Evolutionary conservation across 2,888 invertebrate genomes (phyloP).

Genomic region (Hololepta plana): DNA sequence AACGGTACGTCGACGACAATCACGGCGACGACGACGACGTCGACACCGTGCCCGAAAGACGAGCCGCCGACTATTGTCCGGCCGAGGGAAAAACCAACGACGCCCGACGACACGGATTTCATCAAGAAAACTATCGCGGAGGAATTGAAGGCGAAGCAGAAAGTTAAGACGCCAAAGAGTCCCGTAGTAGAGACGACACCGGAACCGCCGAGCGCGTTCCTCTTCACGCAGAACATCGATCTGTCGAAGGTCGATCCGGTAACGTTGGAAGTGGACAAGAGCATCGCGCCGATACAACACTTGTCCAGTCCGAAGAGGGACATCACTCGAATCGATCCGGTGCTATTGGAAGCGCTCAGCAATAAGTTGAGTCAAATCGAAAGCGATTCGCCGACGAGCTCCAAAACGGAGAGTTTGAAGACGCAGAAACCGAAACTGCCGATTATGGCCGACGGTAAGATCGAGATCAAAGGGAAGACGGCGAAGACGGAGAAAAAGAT

Average conservation of each 20-base stretch:
- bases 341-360: conserved; percentile 45
- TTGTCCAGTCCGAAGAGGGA: conserved; percentile 52
- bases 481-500: conserved; percentile 14
- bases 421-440: conserved; percentile 17
- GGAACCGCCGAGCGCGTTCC: conserved; percentile 39
- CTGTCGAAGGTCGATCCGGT: conserved; percentile 55
- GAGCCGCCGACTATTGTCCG: conserved; percentile 38
- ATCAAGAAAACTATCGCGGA: conserved; percentile 17
- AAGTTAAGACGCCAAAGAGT: conserved; percentile 17
- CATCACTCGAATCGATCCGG: conserved; percentile 52
- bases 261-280: conserved; percentile 52
- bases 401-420: conserved; percentile 48
- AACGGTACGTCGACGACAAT: conserved; percentile 64
- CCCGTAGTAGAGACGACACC: conserved; percentile 16
- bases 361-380: conserved; percentile 59
- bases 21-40: no score
- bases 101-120: conserved; percentile 33
- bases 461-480: conserved; percentile 12
- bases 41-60: no score
- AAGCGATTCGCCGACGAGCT: conserved; percentile 58
- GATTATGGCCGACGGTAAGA: conserved; percentile 11
- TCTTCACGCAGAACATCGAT: conserved; percentile 59
- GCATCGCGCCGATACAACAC: conserved; percentile 37
- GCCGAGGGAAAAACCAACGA: no score
- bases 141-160: conserved; percentile 14